phyloP scores from a whole-genome alignment of 2,797 vertebrate species.

The Glyptemys insculpta region DNA sequence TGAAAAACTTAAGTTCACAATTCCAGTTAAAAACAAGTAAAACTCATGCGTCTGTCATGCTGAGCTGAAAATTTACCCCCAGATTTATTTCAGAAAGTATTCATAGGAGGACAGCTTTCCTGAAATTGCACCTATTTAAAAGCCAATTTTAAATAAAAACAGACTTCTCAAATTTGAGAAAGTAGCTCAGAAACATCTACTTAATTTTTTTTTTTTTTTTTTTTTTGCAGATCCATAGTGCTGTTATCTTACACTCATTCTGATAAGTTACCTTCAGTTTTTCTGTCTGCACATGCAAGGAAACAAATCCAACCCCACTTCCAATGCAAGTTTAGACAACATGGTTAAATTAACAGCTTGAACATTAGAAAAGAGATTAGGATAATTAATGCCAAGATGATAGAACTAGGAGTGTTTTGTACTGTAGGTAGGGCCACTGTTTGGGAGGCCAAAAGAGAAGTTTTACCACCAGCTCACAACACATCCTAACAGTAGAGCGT shows the following conservation, averaged over 20 bases:
- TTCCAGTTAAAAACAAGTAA: background rate
- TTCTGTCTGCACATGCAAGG: constrained; percentile 80
- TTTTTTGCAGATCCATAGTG: background rate
- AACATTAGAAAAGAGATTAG: constrained; percentile 82
- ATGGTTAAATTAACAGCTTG: constrained; percentile 81
- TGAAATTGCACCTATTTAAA: constrained; percentile 47
- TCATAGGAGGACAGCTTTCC: background rate
- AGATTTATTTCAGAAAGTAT: constrained; percentile 13
- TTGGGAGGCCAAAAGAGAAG: constrained; percentile 81
- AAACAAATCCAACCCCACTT: constrained; percentile 79
- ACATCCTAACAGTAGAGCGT: constrained; percentile 72
- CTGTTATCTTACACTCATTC: constrained; percentile 75
- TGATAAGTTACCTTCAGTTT: constrained; percentile 76
- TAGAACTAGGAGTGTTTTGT: constrained; percentile 80
- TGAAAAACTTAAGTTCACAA: background rate
- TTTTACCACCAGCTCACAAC: constrained; percentile 76
- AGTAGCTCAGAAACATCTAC: background rate
- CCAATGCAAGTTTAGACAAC: constrained; percentile 82
- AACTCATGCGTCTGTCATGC: background rate
- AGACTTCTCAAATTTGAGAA: constrained; percentile 22
- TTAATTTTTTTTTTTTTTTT: background rate
- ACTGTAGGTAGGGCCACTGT: constrained; percentile 79
- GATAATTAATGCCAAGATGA: constrained; percentile 84
- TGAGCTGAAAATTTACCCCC: background rate
- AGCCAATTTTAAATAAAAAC: constrained; percentile 1